phyloP scores from a whole-genome alignment of 2,888 invertebrate species.

The Eupithecia abbreviata region DNA sequence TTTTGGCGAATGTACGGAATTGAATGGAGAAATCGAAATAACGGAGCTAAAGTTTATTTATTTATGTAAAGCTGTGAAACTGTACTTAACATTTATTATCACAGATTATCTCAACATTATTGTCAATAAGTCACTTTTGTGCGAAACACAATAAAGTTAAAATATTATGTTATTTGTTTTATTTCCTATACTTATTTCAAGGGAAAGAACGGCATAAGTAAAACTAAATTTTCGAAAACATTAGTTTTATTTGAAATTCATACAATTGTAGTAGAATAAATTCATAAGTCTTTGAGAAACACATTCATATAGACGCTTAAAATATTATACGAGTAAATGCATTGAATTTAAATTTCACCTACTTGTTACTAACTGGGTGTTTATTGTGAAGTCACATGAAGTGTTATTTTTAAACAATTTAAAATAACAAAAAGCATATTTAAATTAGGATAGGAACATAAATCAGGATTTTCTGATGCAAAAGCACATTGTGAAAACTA shows the following conservation, averaged over 20 bases:
- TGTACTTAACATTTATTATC: constrained; percentile 79
- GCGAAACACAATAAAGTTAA: constrained; percentile 76
- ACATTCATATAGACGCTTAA: neutral
- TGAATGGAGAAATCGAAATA: constrained; percentile 57
- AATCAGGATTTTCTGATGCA: constrained; percentile 19
- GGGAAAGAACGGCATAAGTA: neutral
- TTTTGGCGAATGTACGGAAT: constrained; percentile 73
- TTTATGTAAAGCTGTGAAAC: constrained; percentile 78
- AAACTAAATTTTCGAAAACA: neutral
- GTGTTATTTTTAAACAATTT: neutral
- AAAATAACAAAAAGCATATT: neutral
- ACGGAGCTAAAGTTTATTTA: constrained; percentile 67
- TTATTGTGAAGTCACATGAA: neutral
- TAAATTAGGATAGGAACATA: constrained; percentile 28
- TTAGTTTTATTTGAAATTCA: neutral
- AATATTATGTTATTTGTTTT: constrained; percentile 47
- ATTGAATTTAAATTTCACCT: neutral
- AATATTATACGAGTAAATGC: neutral
- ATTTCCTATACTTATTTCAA: constrained; percentile 14
- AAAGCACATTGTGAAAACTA: constrained; percentile 8
- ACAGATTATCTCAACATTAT: constrained; percentile 77
- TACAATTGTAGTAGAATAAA: neutral
- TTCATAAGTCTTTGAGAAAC: neutral
- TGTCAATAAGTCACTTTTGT: constrained; percentile 79
- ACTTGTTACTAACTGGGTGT: constrained; percentile 8